These are phyloP conservation scores for Hyperopisus bebe DNA, from an alignment of 2,113 vertebrate species.

Conservation along the genomic window DNA sequence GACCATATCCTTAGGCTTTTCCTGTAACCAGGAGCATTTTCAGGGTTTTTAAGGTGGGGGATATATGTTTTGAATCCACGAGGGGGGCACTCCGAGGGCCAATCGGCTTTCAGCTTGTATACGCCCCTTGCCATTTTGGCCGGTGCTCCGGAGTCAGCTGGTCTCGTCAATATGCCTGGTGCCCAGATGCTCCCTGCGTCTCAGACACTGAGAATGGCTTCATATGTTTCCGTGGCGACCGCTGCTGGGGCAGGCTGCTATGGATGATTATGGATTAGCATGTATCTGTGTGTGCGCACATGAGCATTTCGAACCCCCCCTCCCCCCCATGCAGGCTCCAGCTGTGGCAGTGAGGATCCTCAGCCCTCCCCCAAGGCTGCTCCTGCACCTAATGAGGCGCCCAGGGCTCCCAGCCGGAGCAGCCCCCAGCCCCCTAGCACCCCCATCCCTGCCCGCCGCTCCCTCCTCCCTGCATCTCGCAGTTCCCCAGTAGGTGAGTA, in stretches of 20 bases:
- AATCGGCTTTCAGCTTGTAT: neutral
- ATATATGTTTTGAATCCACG: neutral
- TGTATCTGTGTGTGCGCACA: neutral
- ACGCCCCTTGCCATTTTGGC: neutral
- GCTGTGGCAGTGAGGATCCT: conserved; percentile 64
- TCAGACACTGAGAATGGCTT: neutral
- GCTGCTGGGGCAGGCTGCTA: neutral
- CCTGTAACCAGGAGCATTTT: neutral
- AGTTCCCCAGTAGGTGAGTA: conserved; percentile 34
- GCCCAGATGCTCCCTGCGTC: neutral
- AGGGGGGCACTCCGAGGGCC: neutral
- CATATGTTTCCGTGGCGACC: neutral
- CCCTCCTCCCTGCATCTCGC: conserved; percentile 69
- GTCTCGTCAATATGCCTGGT: neutral
- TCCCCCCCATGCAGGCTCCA: conserved; percentile 50
- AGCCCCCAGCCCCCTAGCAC: conserved; percentile 43
- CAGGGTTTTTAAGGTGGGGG: neutral
- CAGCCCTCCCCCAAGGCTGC: conserved; percentile 51
- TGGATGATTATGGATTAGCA: neutral
- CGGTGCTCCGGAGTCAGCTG: neutral
- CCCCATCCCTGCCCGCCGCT: conserved; percentile 54
- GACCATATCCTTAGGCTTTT: neutral
- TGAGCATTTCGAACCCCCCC: neutral
- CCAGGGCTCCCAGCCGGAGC: conserved; percentile 53
- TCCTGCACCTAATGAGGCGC: conserved; percentile 55